Evolutionary conservation across 2,888 invertebrate genomes (phyloP).

Genomic region (Dendrolimus pini): DNA sequence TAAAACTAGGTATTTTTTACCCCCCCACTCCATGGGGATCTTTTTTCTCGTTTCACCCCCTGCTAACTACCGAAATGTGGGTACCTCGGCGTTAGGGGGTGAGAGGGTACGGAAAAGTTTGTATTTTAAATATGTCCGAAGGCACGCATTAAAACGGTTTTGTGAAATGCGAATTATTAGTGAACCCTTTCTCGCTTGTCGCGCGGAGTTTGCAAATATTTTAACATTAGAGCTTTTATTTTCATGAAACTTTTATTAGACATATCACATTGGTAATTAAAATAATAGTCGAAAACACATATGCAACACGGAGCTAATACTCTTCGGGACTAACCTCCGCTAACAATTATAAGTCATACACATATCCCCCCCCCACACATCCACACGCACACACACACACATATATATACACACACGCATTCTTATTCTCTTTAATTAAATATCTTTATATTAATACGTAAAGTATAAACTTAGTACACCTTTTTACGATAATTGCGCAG

Average conservation of each 20-base stretch:
- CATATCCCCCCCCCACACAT: too few species aligned
- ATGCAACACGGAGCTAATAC: too few species aligned
- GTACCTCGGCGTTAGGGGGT: slow-evolving; percentile 30
- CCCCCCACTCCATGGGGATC: slow-evolving; percentile 54
- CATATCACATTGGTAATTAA: too few species aligned
- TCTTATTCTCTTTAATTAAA: too few species aligned
- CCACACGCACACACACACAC: too few species aligned
- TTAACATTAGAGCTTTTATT: neutral
- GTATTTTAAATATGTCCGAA: slow-evolving; percentile 75
- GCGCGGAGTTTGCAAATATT: slow-evolving; percentile 19
- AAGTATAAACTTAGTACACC: too few species aligned
- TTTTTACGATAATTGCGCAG: too few species aligned
- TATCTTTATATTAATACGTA: too few species aligned
- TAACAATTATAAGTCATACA: too few species aligned
- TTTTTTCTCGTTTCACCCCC: slow-evolving; percentile 51
- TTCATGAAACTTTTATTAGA: neutral
- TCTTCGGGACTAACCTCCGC: too few species aligned
- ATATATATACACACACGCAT: too few species aligned
- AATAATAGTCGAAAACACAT: too few species aligned
- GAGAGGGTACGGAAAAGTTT: slow-evolving; percentile 57
- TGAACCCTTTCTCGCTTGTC: slow-evolving; percentile 24
- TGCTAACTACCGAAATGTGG: slow-evolving; percentile 71
- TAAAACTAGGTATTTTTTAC: slow-evolving; percentile 82
- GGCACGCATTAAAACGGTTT: slow-evolving; percentile 67
- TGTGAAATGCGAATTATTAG: slow-evolving; percentile 67